phyloP scores from a whole-genome alignment of 2,888 invertebrate genomes.

The Onchidella celtica region DNA sequence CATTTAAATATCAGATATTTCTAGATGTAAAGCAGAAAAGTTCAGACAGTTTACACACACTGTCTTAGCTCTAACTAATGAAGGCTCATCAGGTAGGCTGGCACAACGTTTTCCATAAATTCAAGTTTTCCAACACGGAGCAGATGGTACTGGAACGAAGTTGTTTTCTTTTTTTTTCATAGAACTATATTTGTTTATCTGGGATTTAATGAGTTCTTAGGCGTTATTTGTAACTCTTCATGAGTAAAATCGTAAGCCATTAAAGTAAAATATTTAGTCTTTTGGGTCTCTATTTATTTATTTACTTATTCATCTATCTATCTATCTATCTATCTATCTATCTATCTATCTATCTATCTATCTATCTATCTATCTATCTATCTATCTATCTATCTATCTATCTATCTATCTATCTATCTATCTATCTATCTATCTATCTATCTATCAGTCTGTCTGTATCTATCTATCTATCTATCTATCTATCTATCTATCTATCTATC shows the following conservation, averaged over 20 bases:
- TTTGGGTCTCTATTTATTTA: slow-evolving; percentile 14
- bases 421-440: slow-evolving; percentile 7
- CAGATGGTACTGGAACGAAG: too few species aligned
- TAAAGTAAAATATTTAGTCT: not conserved
- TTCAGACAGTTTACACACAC: too few species aligned
- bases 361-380: not conserved
- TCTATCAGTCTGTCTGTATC: too few species aligned
- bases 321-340: slow-evolving; percentile 31
- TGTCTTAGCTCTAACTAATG: too few species aligned
- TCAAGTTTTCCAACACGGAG: too few species aligned
- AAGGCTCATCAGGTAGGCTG: too few species aligned
- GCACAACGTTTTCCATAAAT: too few species aligned
- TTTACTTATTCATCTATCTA: slow-evolving; percentile 30
- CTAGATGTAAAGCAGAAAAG: too few species aligned
- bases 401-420: not conserved
- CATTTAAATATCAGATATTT: too few species aligned
- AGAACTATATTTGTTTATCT: not conserved
- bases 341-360: not conserved
- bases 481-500: not conserved
- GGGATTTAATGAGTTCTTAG: not conserved
- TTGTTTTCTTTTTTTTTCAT: not conserved
- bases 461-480: not conserved
- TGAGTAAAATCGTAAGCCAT: not conserved
- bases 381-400: not conserved
- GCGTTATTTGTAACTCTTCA: not conserved